Evolutionary conservation across 2,113 vertebrate genomes (phyloP).

Genomic region (Ifrita kowaldi): DNA sequence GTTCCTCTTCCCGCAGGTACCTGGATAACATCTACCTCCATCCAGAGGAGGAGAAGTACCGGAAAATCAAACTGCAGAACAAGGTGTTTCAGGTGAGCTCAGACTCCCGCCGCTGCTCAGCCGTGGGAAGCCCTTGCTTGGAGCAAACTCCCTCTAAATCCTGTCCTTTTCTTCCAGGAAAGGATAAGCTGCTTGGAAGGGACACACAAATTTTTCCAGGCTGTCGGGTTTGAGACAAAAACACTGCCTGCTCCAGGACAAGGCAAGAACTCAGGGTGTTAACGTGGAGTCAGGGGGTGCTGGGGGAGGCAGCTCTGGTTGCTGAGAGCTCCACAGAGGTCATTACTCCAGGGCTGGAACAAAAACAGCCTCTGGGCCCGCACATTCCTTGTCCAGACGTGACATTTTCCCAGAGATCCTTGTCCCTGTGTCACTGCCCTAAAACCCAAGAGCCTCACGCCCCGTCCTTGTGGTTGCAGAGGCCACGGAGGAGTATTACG

Average conservation of each 20-base stretch:
- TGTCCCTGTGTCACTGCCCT: accelerated
- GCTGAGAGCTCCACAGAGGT: background rate
- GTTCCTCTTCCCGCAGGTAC: constrained; percentile 72
- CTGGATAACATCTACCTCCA: constrained; percentile 91
- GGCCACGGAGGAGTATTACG: constrained; percentile 81
- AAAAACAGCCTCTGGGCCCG: background rate
- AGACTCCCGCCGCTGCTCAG: background rate
- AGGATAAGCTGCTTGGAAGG: constrained; percentile 86
- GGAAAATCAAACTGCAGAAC: constrained; percentile 91
- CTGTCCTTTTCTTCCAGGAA: constrained; percentile 73
- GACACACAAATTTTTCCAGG: constrained; percentile 83
- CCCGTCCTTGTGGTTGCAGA: constrained; percentile 38
- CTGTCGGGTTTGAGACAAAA: constrained; percentile 82
- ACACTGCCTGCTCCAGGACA: constrained; percentile 78
- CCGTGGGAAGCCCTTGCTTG: background rate
- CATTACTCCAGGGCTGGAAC: background rate
- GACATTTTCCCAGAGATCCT: background rate
- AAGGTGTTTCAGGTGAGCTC: constrained; percentile 88
- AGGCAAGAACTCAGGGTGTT: constrained; percentile 68
- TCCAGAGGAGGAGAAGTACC: constrained; percentile 90
- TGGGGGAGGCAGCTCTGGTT: background rate
- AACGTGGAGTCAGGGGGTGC: no score
- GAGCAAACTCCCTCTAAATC: background rate
- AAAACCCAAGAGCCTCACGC: accelerated
- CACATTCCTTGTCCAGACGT: accelerated